A percentile compares a stretch with the other conserved stretches of the same genome.
Evolutionary conservation across 2,888 invertebrate species (phyloP).

Genomic region (Drosophila putrida): DNA sequence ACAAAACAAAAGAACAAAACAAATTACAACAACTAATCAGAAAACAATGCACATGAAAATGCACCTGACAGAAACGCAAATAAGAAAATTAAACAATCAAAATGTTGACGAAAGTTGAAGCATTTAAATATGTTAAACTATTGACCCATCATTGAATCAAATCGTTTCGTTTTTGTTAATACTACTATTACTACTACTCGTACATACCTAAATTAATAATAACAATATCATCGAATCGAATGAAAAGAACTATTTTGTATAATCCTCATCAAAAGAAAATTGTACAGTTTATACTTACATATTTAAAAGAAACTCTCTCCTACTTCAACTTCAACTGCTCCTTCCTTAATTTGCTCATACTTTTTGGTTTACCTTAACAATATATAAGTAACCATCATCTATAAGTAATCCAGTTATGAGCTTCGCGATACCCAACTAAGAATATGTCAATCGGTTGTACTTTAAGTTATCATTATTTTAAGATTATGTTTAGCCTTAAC

Average conservation of each 20-base stretch:
- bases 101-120: constrained; percentile 38
- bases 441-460: constrained; percentile 48
- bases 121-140: constrained; percentile 15
- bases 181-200: constrained; percentile 24
- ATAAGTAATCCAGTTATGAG: constrained; percentile 41
- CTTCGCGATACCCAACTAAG: constrained; percentile 16
- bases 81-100: constrained; percentile 21
- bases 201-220: constrained; percentile 46
- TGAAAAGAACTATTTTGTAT: constrained; percentile 31
- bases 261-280: constrained; percentile 50
- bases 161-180: constrained; percentile 61
- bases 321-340: constrained; percentile 4
- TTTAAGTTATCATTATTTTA: constrained; percentile 3
- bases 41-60: constrained; percentile 51
- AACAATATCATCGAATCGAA: constrained; percentile 52
- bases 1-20: constrained; percentile 12
- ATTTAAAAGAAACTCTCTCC: constrained; percentile 44
- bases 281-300: constrained; percentile 48
- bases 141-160: constrained; percentile 45
- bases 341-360: constrained; percentile 19
- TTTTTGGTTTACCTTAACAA: constrained; percentile 35
- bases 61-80: constrained; percentile 56
- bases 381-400: constrained; percentile 31
- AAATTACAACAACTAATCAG: constrained; percentile 25
- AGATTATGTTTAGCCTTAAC: background rate